A percentile compares a stretch with the other conserved stretches of the same genome.
Evolutionary conservation across 2,113 vertebrate genomes (phyloP).

Genomic region (Tretioscincus oriximinensis): DNA sequence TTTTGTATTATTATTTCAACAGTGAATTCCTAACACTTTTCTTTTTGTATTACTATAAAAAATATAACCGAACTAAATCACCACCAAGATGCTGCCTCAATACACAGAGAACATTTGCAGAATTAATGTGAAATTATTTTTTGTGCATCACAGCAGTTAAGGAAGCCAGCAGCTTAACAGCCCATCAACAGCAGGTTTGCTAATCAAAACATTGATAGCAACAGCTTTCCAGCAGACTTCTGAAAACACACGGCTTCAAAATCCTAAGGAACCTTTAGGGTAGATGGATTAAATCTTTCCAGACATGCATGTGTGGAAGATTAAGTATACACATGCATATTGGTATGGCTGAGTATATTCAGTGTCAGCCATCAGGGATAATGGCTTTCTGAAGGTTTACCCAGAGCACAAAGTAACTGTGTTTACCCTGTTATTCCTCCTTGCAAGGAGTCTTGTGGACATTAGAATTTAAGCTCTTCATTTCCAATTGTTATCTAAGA

Average conservation of each 20-base stretch:
- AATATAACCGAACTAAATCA: background rate
- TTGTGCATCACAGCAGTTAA: background rate
- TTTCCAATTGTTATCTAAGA: conserved; percentile 50
- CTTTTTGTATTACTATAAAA: background rate
- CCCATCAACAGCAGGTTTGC: background rate
- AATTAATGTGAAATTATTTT: background rate
- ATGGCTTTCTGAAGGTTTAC: conserved; percentile 29
- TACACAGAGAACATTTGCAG: background rate
- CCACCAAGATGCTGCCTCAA: background rate
- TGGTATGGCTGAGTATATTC: background rate
- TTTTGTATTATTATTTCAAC: background rate
- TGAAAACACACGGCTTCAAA: background rate
- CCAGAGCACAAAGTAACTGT: conserved; percentile 41
- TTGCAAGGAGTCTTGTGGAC: conserved; percentile 40
- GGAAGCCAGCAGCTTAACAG: background rate
- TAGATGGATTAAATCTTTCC: background rate
- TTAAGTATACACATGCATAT: background rate
- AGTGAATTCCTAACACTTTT: background rate
- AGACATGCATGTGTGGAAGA: background rate
- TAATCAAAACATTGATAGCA: background rate
- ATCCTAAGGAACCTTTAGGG: background rate
- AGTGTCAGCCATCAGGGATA: background rate
- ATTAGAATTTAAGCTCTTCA: conserved; percentile 44
- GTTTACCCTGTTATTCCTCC: conserved; percentile 54
- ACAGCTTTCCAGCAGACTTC: background rate